Evolutionary conservation across 2,888 invertebrate genomes (phyloP), one percentile per base, ranked within the genome.

Genomic region (Ichneumoninae sp.): DNA sequence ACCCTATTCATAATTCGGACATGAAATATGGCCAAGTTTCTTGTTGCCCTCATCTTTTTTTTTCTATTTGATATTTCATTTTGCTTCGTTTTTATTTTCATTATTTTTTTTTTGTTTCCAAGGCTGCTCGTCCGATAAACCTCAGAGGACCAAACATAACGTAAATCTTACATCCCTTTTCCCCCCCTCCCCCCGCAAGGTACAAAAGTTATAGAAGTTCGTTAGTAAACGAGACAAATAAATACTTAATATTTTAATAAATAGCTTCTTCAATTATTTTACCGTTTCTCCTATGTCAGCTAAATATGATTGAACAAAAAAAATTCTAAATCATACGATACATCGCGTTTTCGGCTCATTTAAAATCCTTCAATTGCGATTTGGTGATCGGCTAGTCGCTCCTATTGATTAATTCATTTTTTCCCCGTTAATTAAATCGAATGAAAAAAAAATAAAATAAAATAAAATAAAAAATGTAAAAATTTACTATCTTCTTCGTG

Each of bases 121-220:
- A 91, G 91, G 92, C 93, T 92, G 92, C 91, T 92, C 89, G 91
- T 92, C 92, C 92, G 93, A 93, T 91, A 87, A 90, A 89, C 85
- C 87, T 90, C 88, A 91, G 92, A 92, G 92, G 92, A 92, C 92
- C 89, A 92, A 92, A 91, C 91, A 91, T 73, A 70, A 70, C 50
- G 71, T 57, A 70, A 73, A 74, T 69, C 54, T 36, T 44, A 81
- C 47, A 5, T 16, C 40, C 68, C 65, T 33, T 50, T 8, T 8
- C 44, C 57, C 36, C n/a, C 73, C 54, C 33, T 69, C 66, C 80
- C 63, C 70, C 65, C 65, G 68, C 81, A 73, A 83, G 70, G 81
- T 85, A 87, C 85, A 83, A 86, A 80, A 57, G 77, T 74, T 44
- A 63, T 50, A 74, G 74, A 60, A 74, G 60, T 63, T 54, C 63